Base-by-base conservation (phyloP, 2,797 vertebrate species). In the Protonibea diacanthus region DNA sequence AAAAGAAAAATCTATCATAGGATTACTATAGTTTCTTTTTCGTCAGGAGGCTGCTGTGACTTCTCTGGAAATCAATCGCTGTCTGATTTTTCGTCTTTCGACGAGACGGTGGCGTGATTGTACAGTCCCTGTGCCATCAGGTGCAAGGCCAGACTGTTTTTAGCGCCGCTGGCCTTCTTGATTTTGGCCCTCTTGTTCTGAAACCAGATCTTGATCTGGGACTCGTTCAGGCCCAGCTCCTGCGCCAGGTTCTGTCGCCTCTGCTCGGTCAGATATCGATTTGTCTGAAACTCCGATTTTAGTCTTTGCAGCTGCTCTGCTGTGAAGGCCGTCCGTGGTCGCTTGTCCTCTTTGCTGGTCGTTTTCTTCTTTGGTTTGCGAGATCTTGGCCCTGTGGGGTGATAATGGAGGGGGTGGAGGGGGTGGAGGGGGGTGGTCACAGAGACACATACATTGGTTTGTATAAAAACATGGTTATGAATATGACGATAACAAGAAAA, bases 311-410 rank as follows among this genome's bases (percentile, higher is more conserved):
- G 96, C 93, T 98, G 97, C 71, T 98, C 97, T 2, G 97, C 97
- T 0, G 97, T 98, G 95, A 98, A 98, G 88, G 97, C 97, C 47
- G 97, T 98, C 79, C 97, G 95, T 13, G 97, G 97, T 90, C 97
- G 93, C 93, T 98, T 98, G 95, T 98, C 97, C 88, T 98, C 97
- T 92, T 97, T 98, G 92, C 95, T 97, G 86, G 96, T 92, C 85
- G 93, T 92, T 94, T 98, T 98, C 96, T 97, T 98, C 97, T 99
- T 99, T 97, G 97, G 97, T 97, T 98, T 99, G 51, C 98, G 97
- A 78, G 97, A 97, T 91, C 98, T 95, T 89, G 98, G 98, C 93
- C 98, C 98, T 99, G 93, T 18, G 84, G 81, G 67, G 72, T 18
- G 61, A 44, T 42, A 27, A 29, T 29, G 69, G 63, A 14, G 47